A percentile compares a stretch with the other conserved stretches of the same genome.
These are phyloP conservation scores for Smithornis capensis DNA, from an alignment of 2,113 vertebrate species.

Conservation along the genomic window DNA sequence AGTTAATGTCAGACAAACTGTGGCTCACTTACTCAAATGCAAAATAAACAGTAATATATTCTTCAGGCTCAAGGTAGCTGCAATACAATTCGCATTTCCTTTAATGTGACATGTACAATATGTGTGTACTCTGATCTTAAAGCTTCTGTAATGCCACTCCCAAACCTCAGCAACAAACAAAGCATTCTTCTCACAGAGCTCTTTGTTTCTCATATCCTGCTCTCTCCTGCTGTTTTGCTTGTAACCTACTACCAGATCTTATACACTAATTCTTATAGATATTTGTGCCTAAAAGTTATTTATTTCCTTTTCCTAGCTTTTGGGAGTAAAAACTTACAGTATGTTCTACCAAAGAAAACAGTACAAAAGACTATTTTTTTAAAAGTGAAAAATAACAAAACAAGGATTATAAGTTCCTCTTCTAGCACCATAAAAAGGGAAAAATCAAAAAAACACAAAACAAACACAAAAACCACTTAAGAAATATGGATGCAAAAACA, in stretches of 20 bases:
- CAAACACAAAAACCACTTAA: neutral
- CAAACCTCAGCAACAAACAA: neutral
- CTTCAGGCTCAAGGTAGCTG: neutral
- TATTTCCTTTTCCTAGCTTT: neutral
- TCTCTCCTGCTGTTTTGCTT: neutral
- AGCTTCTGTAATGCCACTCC: neutral
- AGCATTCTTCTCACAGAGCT: neutral
- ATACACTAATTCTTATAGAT: neutral
- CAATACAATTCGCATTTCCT: neutral
- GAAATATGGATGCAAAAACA: neutral
- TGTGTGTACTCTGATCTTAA: fast-evolving
- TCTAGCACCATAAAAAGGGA: neutral
- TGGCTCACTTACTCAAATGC: neutral
- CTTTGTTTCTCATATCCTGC: neutral
- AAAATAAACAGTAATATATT: neutral
- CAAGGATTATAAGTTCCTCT: neutral
- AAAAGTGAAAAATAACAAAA: neutral
- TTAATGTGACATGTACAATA: neutral
- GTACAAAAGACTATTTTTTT: neutral
- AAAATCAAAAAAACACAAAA: neutral
- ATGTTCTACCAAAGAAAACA: neutral
- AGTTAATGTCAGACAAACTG: neutral
- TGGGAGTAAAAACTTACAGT: neutral
- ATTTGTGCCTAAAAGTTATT: neutral
- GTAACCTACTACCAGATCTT: neutral